Evolutionary conservation across 2,797 vertebrate genomes (phyloP).

Genomic region (Euthynnus affinis): DNA sequence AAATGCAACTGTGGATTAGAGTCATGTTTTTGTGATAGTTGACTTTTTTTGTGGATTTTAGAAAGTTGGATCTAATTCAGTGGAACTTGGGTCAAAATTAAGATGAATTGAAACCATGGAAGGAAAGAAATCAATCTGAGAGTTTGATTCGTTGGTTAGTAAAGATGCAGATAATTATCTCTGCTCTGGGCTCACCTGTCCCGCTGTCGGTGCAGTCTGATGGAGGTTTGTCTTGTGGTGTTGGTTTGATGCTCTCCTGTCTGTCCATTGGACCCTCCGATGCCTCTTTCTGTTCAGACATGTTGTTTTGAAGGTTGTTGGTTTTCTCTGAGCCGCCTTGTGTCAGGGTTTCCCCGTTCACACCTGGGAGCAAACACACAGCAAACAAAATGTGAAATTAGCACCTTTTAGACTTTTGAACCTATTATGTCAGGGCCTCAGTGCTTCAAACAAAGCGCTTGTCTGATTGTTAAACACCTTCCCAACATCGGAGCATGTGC

Average conservation of each 20-base stretch:
- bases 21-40: too few relatives aligned
- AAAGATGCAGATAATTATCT: neutral
- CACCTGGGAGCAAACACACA: slow-evolving; percentile 31
- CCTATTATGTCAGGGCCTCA: neutral
- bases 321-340: slow-evolving; percentile 11
- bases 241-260: slow-evolving; percentile 12
- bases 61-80: too few relatives aligned
- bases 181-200: slow-evolving; percentile 31
- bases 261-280: slow-evolving; percentile 1
- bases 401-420: neutral
- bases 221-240: slow-evolving; percentile 53
- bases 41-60: too few relatives aligned
- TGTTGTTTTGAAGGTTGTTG: slow-evolving; percentile 5
- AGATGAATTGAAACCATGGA: too few relatives aligned
- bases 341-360: neutral
- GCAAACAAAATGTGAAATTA: too few relatives aligned
- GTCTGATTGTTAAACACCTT: too few relatives aligned
- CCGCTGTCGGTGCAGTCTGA: slow-evolving; percentile 20
- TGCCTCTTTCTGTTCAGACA: neutral
- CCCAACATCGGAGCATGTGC: too few relatives aligned
- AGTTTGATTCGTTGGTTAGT: too few relatives aligned
- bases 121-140: too few relatives aligned
- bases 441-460: too few relatives aligned
- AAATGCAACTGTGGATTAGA: too few relatives aligned
- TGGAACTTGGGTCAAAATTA: too few relatives aligned